phyloP scores from a whole-genome alignment of 1,140 invertebrate species.

The Drosophila pandora region DNA sequence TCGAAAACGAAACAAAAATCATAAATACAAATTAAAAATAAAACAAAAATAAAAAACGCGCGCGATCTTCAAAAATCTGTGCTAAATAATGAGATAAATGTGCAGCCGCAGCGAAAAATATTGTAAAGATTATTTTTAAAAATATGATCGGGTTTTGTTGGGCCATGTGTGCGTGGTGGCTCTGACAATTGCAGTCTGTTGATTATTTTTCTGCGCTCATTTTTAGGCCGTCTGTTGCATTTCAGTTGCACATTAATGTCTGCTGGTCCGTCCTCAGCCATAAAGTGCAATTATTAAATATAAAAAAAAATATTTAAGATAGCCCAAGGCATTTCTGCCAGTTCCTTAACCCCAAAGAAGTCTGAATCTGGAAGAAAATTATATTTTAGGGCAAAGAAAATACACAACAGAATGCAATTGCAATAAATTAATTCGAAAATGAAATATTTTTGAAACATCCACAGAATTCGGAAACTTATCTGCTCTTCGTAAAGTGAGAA shows the following conservation, averaged over 20 bases:
- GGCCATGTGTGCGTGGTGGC: constrained; percentile 13
- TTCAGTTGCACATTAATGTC: constrained; percentile 14
- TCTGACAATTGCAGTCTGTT: constrained; percentile 14
- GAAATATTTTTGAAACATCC: not conserved
- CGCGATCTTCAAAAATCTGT: constrained; percentile 53
- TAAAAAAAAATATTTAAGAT: constrained; percentile 14
- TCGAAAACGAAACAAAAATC: constrained; percentile 60
- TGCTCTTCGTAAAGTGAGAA: constrained; percentile 19
- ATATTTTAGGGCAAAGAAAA: not conserved
- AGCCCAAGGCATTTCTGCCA: not conserved
- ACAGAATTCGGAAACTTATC: constrained; percentile 31
- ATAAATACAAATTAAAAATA: constrained; percentile 36
- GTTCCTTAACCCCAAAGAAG: not conserved
- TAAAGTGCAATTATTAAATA: not conserved
- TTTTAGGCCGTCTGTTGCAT: constrained; percentile 16
- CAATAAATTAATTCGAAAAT: not conserved
- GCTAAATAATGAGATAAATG: constrained; percentile 39
- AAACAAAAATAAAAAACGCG: constrained; percentile 19
- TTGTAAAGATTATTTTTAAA: constrained; percentile 38
- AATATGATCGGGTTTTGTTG: constrained; percentile 23
- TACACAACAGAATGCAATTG: not conserved
- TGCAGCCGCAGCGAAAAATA: constrained; percentile 35
- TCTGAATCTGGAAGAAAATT: too few relatives aligned
- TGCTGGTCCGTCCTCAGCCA: constrained; percentile 8
- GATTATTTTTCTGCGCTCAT: constrained; percentile 37